Evolutionary conservation across 2,797 vertebrate species (phyloP).

Genomic region (Zalophus californianus): DNA sequence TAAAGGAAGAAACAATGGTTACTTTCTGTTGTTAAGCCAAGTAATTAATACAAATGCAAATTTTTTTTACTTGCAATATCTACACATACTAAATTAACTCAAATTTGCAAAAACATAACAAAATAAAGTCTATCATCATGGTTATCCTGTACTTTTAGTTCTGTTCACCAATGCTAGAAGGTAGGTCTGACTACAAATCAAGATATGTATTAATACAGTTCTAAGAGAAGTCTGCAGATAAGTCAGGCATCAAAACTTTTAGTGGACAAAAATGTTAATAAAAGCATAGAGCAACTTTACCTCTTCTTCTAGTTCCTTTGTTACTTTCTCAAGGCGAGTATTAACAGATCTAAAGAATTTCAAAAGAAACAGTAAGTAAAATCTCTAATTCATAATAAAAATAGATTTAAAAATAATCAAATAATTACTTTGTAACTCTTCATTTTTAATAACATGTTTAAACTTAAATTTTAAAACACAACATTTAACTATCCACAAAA

Average conservation of each 20-base stretch:
- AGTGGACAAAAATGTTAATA: background rate
- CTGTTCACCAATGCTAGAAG: background rate
- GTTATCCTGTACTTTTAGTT: background rate
- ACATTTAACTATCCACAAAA: background rate
- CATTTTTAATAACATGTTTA: background rate
- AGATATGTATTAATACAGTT: background rate
- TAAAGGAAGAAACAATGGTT: background rate
- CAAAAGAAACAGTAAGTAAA: constrained; percentile 78
- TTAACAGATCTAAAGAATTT: constrained; percentile 90
- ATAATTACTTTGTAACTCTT: background rate
- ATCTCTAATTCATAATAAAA: constrained; percentile 57
- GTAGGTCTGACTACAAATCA: background rate
- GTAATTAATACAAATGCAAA: constrained; percentile 1
- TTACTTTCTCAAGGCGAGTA: constrained; percentile 94
- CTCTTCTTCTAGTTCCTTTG: constrained; percentile 98
- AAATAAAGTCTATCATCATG: background rate
- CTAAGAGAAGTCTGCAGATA: background rate
- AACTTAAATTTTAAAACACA: background rate
- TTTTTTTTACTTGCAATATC: constrained; percentile 23
- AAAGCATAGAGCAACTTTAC: constrained; percentile 83
- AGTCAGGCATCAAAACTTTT: background rate
- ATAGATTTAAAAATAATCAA: background rate
- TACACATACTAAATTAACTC: constrained; percentile 42
- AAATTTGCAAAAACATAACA: background rate
- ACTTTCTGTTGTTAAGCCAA: constrained; percentile 47